Evolutionary conservation across 2,797 vertebrate species (phyloP).

Genomic region (Babyrousa celebensis): DNA sequence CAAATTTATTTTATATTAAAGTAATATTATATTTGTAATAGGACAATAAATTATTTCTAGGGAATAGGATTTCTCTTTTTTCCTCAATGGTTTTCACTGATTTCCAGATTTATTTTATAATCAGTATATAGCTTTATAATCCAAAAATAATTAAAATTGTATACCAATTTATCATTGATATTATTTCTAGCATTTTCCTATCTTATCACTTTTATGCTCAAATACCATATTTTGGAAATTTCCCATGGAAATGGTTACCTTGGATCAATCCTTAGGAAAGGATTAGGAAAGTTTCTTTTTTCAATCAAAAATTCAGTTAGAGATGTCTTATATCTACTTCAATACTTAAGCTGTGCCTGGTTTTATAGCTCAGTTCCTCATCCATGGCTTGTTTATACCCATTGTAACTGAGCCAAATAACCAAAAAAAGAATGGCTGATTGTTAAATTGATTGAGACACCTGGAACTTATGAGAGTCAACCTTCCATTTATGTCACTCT

Average conservation of each 20-base stretch:
- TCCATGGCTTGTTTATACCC: not conserved
- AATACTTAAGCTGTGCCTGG: not conserved
- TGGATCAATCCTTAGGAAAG: not conserved
- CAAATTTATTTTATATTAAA: slow-evolving; percentile 31
- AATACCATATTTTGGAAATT: not conserved
- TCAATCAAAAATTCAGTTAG: not conserved
- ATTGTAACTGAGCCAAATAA: not conserved
- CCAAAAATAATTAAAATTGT: not conserved
- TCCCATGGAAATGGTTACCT: not conserved
- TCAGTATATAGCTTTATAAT: not conserved
- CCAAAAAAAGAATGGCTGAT: not conserved
- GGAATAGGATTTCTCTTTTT: not conserved
- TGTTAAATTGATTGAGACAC: not conserved
- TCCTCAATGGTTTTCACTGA: not conserved
- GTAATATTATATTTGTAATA: not conserved
- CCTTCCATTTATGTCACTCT: not conserved
- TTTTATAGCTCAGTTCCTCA: not conserved
- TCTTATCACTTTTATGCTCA: slow-evolving; percentile 26
- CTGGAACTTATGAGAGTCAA: not conserved
- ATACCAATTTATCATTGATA: not conserved
- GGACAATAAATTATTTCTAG: not conserved
- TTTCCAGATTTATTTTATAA: slow-evolving; percentile 34
- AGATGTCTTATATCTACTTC: not conserved
- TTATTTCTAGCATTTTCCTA: slow-evolving; percentile 19
- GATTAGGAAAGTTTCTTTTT: not conserved